Evolutionary conservation across 2,888 invertebrate genomes (phyloP).

Genomic region (Meandrusa payeni): DNA sequence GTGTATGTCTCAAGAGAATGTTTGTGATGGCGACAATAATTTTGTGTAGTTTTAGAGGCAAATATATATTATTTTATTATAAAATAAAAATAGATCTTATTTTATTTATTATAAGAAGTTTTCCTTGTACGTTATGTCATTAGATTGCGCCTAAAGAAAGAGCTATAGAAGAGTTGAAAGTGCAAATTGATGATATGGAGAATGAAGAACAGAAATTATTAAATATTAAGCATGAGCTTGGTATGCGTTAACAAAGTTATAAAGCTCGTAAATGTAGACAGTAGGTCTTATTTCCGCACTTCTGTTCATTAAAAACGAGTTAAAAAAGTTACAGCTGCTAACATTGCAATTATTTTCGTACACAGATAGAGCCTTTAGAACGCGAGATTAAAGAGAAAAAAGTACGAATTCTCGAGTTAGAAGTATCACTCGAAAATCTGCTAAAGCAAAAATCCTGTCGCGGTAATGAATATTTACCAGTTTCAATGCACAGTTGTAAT

Average conservation of each 20-base stretch:
- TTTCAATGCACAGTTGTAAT: conserved; percentile 64
- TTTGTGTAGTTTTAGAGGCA: no score
- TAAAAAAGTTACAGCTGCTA: conserved; percentile 74
- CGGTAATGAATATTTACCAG: conserved; percentile 51
- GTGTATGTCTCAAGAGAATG: no score
- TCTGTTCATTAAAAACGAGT: no score
- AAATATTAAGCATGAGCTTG: conserved; percentile 66
- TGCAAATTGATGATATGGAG: conserved; percentile 92
- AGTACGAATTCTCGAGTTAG: conserved; percentile 90
- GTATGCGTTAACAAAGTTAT: conserved; percentile 43
- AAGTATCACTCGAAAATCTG: conserved; percentile 88
- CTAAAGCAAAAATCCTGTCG: conserved; percentile 86
- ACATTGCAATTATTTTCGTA: conserved; percentile 29
- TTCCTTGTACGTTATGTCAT: no score
- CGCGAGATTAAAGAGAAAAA: conserved; percentile 91
- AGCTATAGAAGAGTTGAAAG: conserved; percentile 89
- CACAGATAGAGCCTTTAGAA: conserved; percentile 91
- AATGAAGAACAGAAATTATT: conserved; percentile 87
- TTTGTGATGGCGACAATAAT: no score
- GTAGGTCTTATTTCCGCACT: conserved; percentile 9
- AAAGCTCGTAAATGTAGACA: conserved; percentile 2
- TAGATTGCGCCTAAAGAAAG: conserved; percentile 92
- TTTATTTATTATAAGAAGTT: no score
- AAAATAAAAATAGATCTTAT: no score
- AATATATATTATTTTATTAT: no score